Percentiles rank a stretch among this genome's conserved stretches.
phyloP scores from a whole-genome alignment of 2,888 invertebrate genomes.

The Papilio demoleus region DNA sequence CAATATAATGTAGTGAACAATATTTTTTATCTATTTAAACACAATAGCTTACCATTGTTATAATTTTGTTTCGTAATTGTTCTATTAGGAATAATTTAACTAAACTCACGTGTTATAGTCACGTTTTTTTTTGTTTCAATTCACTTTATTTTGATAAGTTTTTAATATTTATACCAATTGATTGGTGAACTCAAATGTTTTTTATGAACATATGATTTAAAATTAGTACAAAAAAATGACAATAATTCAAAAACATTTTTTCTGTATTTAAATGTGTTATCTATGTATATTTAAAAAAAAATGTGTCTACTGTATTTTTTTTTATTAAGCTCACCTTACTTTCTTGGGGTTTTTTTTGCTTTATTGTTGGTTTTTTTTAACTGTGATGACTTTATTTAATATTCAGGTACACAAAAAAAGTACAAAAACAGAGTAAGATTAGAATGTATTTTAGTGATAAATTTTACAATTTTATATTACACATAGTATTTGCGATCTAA shows the following conservation, averaged over 20 bases:
- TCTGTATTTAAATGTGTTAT: too few relatives aligned
- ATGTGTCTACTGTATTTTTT: too few relatives aligned
- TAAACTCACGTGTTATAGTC: slow-evolving; percentile 2
- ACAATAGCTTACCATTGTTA: slow-evolving; percentile 9
- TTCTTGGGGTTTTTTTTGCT: too few relatives aligned
- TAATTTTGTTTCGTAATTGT: slow-evolving; percentile 6
- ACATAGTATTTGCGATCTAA: slow-evolving; percentile 17
- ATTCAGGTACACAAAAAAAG: neutral
- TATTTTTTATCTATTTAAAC: slow-evolving; percentile 9
- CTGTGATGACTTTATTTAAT: neutral
- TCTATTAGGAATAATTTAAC: neutral
- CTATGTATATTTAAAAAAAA: too few relatives aligned
- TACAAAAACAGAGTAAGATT: neutral
- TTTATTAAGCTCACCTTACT: too few relatives aligned
- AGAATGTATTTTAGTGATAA: slow-evolving; percentile 9
- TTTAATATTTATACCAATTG: neutral
- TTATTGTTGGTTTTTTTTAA: neutral
- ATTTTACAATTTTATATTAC: slow-evolving; percentile 21
- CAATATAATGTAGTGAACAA: neutral
- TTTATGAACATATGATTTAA: too few relatives aligned
- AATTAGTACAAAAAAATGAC: too few relatives aligned
- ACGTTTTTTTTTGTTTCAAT: neutral
- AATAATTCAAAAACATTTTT: too few relatives aligned
- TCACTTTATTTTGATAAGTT: neutral
- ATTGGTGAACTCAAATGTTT: too few relatives aligned